Evolutionary conservation across 2,888 invertebrate genomes (phyloP), one percentile per base, ranked within the genome.

Genomic region (Metallyticus violacea): DNA sequence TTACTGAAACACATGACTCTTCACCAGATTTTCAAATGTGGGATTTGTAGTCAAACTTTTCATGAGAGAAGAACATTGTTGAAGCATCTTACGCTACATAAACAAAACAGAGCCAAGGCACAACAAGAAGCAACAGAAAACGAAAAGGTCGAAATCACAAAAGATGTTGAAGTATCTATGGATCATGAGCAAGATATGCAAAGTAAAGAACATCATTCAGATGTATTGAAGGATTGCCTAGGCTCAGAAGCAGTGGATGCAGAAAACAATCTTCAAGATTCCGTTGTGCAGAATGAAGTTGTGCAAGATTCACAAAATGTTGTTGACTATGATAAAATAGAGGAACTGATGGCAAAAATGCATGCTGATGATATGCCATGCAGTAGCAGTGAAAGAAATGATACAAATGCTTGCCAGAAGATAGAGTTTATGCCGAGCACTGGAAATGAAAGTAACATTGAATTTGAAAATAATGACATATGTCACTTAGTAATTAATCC

Each of bases 21-120:
- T 40, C 88, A 88, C 15, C 30, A 79, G 26, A 77, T 83, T n/a
- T 86, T 86, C 78, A 87, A 86, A 27, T 88, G 88, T 81, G 86
- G 87, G 15, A n/a, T 88, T 9, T 88, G 88, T 85, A 40, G 76
- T 15, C 22, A 77, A 79, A 85, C 82, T 22, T 88, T 87, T 80
- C 79, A 62, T 26, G 79, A 40, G 9, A 85, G 83, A 22, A 25
- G n/a, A n/a, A 40, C 77, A 9, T 81, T 88, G 77, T 62, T 86
- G 25, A 30, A 85, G n/a, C 88, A 88, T 80, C 76, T 82, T 26
- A 2, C 15, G 26, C 15, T 62, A 62, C 40, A 62, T 62, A 62
- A 62, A 2, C 40, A 1, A 15, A 62, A 15, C 22, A 22, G 40
- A 62, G 9, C 40, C 22, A 62, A 62, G 22, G 9, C 15, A 62